phyloP scores from a whole-genome alignment of 2,113 vertebrate species.

The Nanorana parkeri region DNA sequence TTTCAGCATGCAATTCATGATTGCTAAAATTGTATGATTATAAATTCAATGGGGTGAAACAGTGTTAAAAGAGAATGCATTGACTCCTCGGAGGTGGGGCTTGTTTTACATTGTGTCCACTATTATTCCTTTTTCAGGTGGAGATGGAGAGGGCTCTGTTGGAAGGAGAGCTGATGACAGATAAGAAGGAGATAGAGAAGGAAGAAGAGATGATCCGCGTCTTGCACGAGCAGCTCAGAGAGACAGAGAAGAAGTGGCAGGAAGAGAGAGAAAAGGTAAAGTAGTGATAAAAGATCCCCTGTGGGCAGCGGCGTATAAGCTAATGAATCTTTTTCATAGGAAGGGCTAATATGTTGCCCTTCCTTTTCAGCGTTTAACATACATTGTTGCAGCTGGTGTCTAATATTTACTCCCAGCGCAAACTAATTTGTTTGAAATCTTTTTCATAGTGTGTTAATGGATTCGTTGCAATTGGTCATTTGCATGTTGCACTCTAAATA shows the following conservation, averaged over 20 bases:
- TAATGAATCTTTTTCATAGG: too few species aligned
- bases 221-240: slow-evolving; percentile 68
- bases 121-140: slow-evolving; percentile 70
- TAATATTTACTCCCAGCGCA: too few species aligned
- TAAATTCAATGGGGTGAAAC: too few species aligned
- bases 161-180: slow-evolving; percentile 82
- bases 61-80: not conserved
- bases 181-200: slow-evolving; percentile 70
- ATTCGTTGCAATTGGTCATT: too few species aligned
- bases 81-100: not conserved
- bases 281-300: not conserved
- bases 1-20: too few species aligned
- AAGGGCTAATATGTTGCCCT: too few species aligned
- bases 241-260: slow-evolving; percentile 40
- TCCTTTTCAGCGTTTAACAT: too few species aligned
- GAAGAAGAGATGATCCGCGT: slow-evolving; percentile 72
- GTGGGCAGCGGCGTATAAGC: not conserved
- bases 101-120: not conserved
- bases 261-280: slow-evolving; percentile 62
- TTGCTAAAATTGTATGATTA: too few species aligned
- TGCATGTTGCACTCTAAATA: too few species aligned
- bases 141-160: slow-evolving; percentile 87
- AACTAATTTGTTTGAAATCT: too few species aligned
- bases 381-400: too few species aligned
- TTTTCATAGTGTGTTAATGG: too few species aligned